Percentiles rank a stretch among this genome's conserved stretches.
phyloP scores from a whole-genome alignment of 2,888 invertebrate genomes.

The Ophraella communa region DNA sequence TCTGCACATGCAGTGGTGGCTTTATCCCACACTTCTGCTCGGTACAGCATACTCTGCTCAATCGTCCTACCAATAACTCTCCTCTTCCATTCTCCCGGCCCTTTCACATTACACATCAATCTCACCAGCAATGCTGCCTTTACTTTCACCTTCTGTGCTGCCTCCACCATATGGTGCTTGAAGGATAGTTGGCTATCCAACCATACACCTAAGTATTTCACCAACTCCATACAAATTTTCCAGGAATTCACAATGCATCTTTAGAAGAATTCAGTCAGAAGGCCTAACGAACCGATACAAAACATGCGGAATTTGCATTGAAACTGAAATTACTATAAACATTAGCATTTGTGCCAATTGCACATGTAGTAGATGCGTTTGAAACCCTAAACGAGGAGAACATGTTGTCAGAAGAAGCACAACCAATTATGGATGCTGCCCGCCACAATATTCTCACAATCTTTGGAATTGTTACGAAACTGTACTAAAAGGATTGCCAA shows the following conservation, averaged over 20 bases:
- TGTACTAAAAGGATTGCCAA: not conserved
- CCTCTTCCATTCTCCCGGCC: too few species aligned
- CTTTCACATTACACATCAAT: too few species aligned
- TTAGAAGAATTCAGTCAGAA: conserved; percentile 7
- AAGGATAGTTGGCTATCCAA: too few species aligned
- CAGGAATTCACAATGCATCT: conserved; percentile 22
- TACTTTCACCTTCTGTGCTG: too few species aligned
- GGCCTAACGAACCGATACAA: conserved; percentile 26
- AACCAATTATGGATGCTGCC: conserved; percentile 6
- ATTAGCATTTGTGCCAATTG: conserved; percentile 19
- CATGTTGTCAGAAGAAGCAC: not conserved
- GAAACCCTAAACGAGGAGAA: not conserved
- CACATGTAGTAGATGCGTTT: conserved; percentile 6
- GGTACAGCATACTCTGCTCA: too few species aligned
- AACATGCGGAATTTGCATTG: conserved; percentile 27
- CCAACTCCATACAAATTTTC: too few species aligned
- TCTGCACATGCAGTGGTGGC: too few species aligned
- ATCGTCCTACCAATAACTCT: too few species aligned
- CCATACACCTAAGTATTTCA: too few species aligned
- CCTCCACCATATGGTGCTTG: too few species aligned
- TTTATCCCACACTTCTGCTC: too few species aligned
- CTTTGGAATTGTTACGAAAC: conserved; percentile 13
- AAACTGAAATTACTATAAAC: conserved; percentile 3
- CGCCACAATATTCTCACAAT: conserved; percentile 2
- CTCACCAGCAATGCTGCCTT: too few species aligned